Conservation (phyloP, 1,140 invertebrate genomes). For the Acromyrmex heyeri region DNA sequence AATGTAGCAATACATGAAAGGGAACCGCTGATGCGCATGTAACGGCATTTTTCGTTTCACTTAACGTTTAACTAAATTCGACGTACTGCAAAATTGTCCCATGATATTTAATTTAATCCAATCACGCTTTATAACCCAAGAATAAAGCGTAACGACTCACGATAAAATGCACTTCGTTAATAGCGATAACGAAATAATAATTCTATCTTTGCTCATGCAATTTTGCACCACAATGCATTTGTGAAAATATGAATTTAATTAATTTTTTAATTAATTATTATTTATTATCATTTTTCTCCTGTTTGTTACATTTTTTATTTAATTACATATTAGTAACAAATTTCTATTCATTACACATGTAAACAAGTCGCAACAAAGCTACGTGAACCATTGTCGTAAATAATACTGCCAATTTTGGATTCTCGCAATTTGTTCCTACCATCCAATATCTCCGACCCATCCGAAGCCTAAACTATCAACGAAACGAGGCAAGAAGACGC, state of each 20-base stretch:
- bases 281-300: slow-evolving; percentile 36
- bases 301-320: not conserved
- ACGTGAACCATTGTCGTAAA: slow-evolving; percentile 26
- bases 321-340: not conserved
- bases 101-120: slow-evolving; percentile 65
- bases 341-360: not conserved
- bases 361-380: not conserved
- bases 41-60: slow-evolving; percentile 63
- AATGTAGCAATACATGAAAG: slow-evolving; percentile 49
- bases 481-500: slow-evolving; percentile 78
- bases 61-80: slow-evolving; percentile 78
- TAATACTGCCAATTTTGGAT: slow-evolving; percentile 72
- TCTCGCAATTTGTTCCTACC: slow-evolving; percentile 69
- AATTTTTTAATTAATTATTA: slow-evolving; percentile 43
- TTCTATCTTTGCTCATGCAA: slow-evolving; percentile 59
- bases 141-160: slow-evolving; percentile 55
- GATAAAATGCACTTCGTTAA: slow-evolving; percentile 59
- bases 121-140: slow-evolving; percentile 61
- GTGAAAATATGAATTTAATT: slow-evolving; percentile 28
- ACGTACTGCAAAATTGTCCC: slow-evolving; percentile 54
- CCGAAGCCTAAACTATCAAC: slow-evolving; percentile 72
- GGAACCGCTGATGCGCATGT: slow-evolving; percentile 53
- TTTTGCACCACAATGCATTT: slow-evolving; percentile 27
- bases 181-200: slow-evolving; percentile 45
- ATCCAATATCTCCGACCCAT: slow-evolving; percentile 22